Conservation (phyloP, 2,888 invertebrate species). For the Candidula unifasciata region DNA sequence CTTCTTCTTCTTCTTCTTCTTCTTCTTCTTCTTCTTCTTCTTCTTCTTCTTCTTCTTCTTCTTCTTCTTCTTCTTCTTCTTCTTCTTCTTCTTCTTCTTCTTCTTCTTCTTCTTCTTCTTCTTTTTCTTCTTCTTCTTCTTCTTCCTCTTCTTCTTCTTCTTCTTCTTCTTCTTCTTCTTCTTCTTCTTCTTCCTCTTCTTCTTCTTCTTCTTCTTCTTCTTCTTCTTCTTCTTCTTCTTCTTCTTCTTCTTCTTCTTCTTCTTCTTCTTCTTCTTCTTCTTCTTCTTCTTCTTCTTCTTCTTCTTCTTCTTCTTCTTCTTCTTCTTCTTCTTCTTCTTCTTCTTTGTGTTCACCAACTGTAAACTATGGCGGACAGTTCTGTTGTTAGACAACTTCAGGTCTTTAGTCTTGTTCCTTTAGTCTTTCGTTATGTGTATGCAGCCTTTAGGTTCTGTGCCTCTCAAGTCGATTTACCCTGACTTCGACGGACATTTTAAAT, state of each 20-base stretch:
- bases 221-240: not conserved
- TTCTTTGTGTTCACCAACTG: too few species aligned
- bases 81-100: conserved; percentile 21
- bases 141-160: not conserved
- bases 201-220: not conserved
- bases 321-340: not conserved
- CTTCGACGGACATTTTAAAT: too few species aligned
- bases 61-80: conserved; percentile 21
- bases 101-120: conserved; percentile 13
- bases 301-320: not conserved
- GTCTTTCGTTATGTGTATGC: not conserved
- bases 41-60: conserved; percentile 21
- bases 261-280: too few species aligned
- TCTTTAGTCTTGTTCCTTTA: not conserved
- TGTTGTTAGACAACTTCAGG: not conserved
- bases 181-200: not conserved
- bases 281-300: not conserved
- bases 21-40: conserved; percentile 11
- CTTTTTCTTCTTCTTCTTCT: not conserved
- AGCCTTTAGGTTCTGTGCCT: too few species aligned
- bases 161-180: too few species aligned
- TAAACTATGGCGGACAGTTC: too few species aligned
- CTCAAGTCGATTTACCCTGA: not conserved
- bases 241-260: not conserved
- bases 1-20: not conserved